Evolutionary conservation across 2,113 vertebrate species (phyloP), one percentile per base, ranked within the genome.

Genomic region (Oryzias melastigma): DNA sequence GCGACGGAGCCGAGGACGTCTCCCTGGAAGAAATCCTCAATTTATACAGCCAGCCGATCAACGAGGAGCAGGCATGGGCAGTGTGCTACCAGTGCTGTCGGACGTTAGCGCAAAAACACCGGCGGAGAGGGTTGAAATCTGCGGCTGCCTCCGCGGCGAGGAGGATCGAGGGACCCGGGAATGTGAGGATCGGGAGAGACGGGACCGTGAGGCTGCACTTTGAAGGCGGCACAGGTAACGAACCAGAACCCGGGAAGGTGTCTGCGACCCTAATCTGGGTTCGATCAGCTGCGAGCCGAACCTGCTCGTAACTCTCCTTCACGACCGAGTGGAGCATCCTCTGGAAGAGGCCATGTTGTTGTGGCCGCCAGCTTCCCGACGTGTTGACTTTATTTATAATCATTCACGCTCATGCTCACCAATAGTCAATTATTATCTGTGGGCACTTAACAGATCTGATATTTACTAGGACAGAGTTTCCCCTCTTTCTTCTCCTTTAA

Each of bases 31-130:
- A 97, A 55, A 96, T 98, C 57, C 88, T 98, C 51, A 80, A 62
- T 18, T 90, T 97, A 20, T 98, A 98, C 88, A 93, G 90, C 81
- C 96, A 98, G 83, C 96, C 96, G 81, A 95, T 98, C 68, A 98
- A 97, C 81, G 96, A 98, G 89, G 95, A 98, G 80, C 96, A 98
- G 88, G 96, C 95, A 4, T 98, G 96, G 96, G 96, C 96, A 6
- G 95, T 98, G 24, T 98, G 95, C 60, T 98, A 93, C 77, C 96
- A 98, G 75, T 94, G 95, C 68, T 95, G 96, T 77, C 87, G 89
- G 52, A 89, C 86, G 22, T 81, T 97, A 71, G 89, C 71, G 50
- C 88, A 84, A 29, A 86, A 90, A 77, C 84, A 85, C 24, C 87
- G 85, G 58, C 81, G 85, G 69, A 89, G 67, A 62, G 45, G 81